These are phyloP conservation scores for Drosophila atroscutellata DNA, from an alignment of 2,888 invertebrate genomes.

Conservation along the genomic window DNA sequence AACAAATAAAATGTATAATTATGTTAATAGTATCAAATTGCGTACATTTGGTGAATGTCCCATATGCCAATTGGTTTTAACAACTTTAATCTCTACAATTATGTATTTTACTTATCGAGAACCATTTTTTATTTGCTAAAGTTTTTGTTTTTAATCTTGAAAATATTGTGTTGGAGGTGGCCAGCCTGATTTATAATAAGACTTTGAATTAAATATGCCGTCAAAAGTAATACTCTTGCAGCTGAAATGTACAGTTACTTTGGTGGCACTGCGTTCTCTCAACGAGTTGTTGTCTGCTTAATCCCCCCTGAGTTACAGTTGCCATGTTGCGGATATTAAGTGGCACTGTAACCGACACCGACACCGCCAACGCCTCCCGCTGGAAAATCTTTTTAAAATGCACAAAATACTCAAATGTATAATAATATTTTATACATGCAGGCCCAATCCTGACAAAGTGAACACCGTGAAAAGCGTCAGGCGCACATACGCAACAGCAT, in stretches of 20 bases:
- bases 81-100: constrained; percentile 34
- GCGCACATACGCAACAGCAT: constrained; percentile 32
- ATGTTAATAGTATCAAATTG: constrained; percentile 33
- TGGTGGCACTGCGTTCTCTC: constrained; percentile 5
- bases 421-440: constrained; percentile 45
- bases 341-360: constrained; percentile 16
- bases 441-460: constrained; percentile 36
- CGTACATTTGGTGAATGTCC: constrained; percentile 83
- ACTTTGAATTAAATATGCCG: constrained; percentile 19
- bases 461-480: constrained; percentile 10
- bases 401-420: constrained; percentile 47
- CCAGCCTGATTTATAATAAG: constrained; percentile 18
- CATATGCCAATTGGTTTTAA: constrained; percentile 82
- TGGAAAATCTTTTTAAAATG: constrained; percentile 49
- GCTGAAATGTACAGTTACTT: constrained; percentile 8
- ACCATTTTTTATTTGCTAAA: constrained; percentile 10
- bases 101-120: constrained; percentile 23
- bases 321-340: constrained; percentile 49
- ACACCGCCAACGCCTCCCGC: not conserved
- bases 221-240: constrained; percentile 25
- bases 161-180: constrained; percentile 51
- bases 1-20: constrained; percentile 15
- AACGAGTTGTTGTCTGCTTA: constrained; percentile 22
- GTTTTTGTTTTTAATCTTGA: constrained; percentile 33
- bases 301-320: constrained; percentile 31